Conservation (phyloP, 2,888 invertebrate species). For the Mythimna loreyi region DNA sequence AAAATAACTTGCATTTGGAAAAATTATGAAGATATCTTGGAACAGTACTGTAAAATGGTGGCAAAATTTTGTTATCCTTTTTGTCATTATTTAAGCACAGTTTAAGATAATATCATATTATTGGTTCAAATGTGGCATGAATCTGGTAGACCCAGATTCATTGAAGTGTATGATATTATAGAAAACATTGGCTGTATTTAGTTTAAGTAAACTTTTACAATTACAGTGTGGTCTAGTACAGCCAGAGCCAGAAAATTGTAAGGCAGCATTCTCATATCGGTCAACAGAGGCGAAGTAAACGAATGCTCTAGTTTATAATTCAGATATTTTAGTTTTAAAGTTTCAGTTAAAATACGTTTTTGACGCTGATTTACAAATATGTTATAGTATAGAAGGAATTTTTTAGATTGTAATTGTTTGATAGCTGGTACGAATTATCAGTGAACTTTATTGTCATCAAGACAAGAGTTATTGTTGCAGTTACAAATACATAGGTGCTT, state of each 20-base stretch:
- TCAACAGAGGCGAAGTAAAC: constrained; percentile 39
- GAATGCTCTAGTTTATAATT: constrained; percentile 38
- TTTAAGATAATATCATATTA: constrained; percentile 3
- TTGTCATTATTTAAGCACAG: constrained; percentile 3
- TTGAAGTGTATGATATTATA: constrained; percentile 55
- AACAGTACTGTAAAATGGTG: constrained; percentile 8
- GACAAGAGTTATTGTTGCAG: constrained; percentile 20
- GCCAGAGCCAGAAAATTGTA: constrained; percentile 12
- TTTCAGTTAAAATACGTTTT: constrained; percentile 26
- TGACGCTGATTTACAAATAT: constrained; percentile 32
- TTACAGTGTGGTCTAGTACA: constrained; percentile 23
- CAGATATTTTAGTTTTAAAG: constrained; percentile 16
- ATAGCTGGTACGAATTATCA: constrained; percentile 21
- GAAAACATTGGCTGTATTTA: constrained; percentile 51
- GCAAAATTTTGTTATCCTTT: constrained; percentile 11
- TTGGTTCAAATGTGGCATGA: constrained; percentile 16
- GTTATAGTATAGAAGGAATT: constrained; percentile 15
- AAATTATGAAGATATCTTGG: background rate
- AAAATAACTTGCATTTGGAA: constrained; percentile 18
- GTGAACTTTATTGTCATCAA: constrained; percentile 25
- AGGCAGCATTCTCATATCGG: constrained; percentile 45
- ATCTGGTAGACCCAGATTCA: constrained; percentile 31
- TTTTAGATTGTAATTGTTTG: constrained; percentile 35
- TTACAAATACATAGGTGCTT: constrained; percentile 51
- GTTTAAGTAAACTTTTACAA: constrained; percentile 34